Evolutionary conservation across 2,888 invertebrate genomes (phyloP).

Genomic region (Plutella xylostella): DNA sequence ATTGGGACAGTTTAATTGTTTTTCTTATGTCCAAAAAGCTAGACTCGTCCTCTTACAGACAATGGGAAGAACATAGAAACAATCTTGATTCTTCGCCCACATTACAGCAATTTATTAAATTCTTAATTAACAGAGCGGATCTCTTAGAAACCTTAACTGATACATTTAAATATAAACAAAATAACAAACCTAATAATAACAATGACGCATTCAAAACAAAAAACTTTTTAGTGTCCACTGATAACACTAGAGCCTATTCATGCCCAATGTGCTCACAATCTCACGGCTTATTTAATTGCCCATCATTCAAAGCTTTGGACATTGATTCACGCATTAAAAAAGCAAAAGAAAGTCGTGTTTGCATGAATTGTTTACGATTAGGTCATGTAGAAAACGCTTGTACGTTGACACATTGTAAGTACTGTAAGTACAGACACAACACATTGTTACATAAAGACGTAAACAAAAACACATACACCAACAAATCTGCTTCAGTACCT

Average conservation of each 20-base stretch:
- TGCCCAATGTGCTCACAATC: slow-evolving; percentile 8
- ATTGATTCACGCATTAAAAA: slow-evolving; percentile 3
- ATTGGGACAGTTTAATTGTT: slow-evolving; percentile 16
- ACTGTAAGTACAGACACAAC: background rate
- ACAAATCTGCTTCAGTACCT: too few species aligned
- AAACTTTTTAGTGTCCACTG: background rate
- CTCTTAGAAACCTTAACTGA: slow-evolving; percentile 10
- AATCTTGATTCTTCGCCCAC: slow-evolving; percentile 3
- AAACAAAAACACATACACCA: too few species aligned
- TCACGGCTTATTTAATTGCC: slow-evolving; percentile 11
- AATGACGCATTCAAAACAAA: too few species aligned
- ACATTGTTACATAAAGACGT: background rate
- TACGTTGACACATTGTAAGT: background rate
- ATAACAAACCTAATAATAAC: too few species aligned
- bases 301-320: slow-evolving; percentile 5
- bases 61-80: slow-evolving; percentile 12
- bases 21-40: background rate
- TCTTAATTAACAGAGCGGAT: slow-evolving; percentile 11
- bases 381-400: background rate
- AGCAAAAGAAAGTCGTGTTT: slow-evolving; percentile 5
- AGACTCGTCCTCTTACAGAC: background rate
- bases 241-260: background rate
- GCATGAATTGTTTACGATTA: slow-evolving; percentile 2
- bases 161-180: too few species aligned
- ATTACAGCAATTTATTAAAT: slow-evolving; percentile 7